Base-by-base conservation (phyloP, 2,888 invertebrate species). In the Camptogramma bilineatum region DNA sequence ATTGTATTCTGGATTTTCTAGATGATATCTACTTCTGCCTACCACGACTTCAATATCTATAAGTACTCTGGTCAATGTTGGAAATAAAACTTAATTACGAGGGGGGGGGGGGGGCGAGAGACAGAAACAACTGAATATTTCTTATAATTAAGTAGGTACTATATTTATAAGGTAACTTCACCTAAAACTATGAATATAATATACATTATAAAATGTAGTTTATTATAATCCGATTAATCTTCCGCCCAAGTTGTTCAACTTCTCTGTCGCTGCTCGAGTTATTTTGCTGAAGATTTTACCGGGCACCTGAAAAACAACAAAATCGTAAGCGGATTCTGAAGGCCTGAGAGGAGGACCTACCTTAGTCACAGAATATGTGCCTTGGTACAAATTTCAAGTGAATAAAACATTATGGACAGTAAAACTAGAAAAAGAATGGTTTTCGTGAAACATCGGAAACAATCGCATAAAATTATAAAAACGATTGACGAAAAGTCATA, bases 191-290 rank as follows among this genome's bases (percentile, higher is more conserved):
- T 13, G 34, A 34, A 10, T 34, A 10, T 34, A 34, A 31, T 24
- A 10, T 9, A 34, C 34, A 13, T 34, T 34, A 34, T 39, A 13
- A 13, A 2, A 39, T 39, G 4, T 34, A 42, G 7, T 44, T 7
- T 7, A 5, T 44, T 94, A 93, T 67, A 95, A 86, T 1, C 95
- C 95, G 34, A 95, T 84, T 3, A 95, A 71, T 76, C 86, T 91
- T 42, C 93, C 93, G 28, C 94, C 95, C 8, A 95, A 77, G 73
- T 94, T 93, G 76, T 95, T 94, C 1, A 95, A 81, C 60, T 94
- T 94, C 70, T 94, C 94, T 0, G 94, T 92, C 13, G 94, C 86
- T 17, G 85, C 82, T 67, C 92, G 83, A 5, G 94, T 88, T 34
- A 94, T 88, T 57, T 91, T 88, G 70, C 86, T 93, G 10, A 93